A percentile compares a stretch with the other conserved stretches of the same genome.
Evolutionary conservation across 2,888 invertebrate genomes (phyloP).

Genomic region (Drosophila ezoana): DNA sequence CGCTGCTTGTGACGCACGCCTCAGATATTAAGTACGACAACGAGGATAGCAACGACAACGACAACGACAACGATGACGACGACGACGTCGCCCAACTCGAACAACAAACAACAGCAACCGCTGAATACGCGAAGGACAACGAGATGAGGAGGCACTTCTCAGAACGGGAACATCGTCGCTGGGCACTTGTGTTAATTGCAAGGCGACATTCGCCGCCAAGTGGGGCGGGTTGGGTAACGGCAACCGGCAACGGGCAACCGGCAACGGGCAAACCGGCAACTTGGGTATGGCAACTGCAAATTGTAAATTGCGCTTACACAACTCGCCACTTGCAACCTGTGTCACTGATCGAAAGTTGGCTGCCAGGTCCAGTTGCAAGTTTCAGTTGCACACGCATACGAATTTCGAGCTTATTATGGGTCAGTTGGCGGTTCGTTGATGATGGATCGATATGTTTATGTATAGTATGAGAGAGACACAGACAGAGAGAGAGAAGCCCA

Average conservation of each 20-base stretch:
- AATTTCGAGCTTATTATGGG: slow-evolving; percentile 52
- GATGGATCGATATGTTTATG: slow-evolving; percentile 35
- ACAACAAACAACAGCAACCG: slow-evolving; percentile 21
- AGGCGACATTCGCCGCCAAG: slow-evolving; percentile 72
- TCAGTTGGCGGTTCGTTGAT: slow-evolving; percentile 42
- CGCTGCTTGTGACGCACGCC: slow-evolving; percentile 75
- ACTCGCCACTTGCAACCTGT: slow-evolving; percentile 28
- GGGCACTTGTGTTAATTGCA: slow-evolving; percentile 84
- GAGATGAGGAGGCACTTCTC: slow-evolving; percentile 48
- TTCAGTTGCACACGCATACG: slow-evolving; percentile 11
- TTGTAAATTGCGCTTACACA: slow-evolving; percentile 51
- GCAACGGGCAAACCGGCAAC: slow-evolving; percentile 32
- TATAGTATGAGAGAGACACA: neutral
- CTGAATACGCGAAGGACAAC: slow-evolving; percentile 69
- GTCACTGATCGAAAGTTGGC: slow-evolving; percentile 63
- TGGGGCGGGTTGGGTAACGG: slow-evolving; percentile 56
- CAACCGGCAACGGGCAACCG: slow-evolving; percentile 21
- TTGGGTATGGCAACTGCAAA: slow-evolving; percentile 41
- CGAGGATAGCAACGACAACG: slow-evolving; percentile 36
- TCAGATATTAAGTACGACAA: slow-evolving; percentile 67
- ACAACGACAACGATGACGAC: slow-evolving; percentile 5
- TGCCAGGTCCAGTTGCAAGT: slow-evolving; percentile 13
- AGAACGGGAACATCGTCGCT: slow-evolving; percentile 44
- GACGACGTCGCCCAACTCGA: slow-evolving; percentile 36
- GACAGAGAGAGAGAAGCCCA: slow-evolving; percentile 10